These are phyloP conservation scores for Tetraneura akinire DNA, from an alignment of 1,140 invertebrate genomes.

Conservation along the genomic window DNA sequence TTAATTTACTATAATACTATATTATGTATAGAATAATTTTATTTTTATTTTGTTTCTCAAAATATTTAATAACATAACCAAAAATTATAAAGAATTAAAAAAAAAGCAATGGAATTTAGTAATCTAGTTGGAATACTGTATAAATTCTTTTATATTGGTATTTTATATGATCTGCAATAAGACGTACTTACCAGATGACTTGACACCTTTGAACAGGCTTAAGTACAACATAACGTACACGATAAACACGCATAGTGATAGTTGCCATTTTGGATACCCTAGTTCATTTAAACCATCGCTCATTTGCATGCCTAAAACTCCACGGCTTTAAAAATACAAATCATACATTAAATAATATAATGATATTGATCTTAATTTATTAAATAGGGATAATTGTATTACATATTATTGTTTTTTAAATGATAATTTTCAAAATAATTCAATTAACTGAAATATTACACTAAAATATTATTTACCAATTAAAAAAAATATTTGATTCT, in stretches of 20 bases:
- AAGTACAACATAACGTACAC: conserved; percentile 79
- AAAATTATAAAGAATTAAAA: too few species aligned
- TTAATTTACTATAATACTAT: too few species aligned
- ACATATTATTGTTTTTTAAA: not conserved
- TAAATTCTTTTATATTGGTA: too few species aligned
- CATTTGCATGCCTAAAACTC: conserved; percentile 75
- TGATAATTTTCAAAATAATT: not conserved
- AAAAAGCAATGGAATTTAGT: too few species aligned
- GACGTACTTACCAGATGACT: conserved; percentile 74
- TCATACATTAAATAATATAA: not conserved
- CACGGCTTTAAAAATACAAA: conserved; percentile 66
- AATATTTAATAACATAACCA: too few species aligned
- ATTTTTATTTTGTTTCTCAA: too few species aligned
- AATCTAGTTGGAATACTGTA: too few species aligned
- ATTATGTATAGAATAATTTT: too few species aligned
- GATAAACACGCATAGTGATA: conserved; percentile 68
- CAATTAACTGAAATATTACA: too few species aligned
- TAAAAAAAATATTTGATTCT: too few species aligned
- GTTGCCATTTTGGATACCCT: conserved; percentile 73
- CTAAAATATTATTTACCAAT: too few species aligned
- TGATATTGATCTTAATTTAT: not conserved
- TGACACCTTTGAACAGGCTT: conserved; percentile 82
- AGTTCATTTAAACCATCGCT: conserved; percentile 65
- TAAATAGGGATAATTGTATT: not conserved
- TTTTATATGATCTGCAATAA: not conserved